Evolutionary conservation across 2,888 invertebrate genomes (phyloP), one percentile per base, ranked within the genome.

Genomic region (Nesidiocoris tenuis): DNA sequence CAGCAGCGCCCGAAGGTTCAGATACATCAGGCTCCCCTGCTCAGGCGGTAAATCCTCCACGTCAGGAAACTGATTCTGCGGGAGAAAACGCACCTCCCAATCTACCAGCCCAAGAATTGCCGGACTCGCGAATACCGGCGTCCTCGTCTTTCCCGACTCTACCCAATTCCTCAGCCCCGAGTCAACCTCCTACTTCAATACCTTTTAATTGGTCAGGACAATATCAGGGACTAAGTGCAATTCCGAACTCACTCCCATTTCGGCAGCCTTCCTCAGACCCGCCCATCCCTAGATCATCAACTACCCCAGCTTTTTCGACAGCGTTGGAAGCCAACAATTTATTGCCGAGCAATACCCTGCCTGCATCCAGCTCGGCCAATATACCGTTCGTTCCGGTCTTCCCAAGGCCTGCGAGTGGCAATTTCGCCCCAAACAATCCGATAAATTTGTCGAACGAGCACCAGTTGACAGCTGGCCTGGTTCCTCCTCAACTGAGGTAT

Each of bases 321-420:
- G 57, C 59, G n/a, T 70, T 59, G 17, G 57, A 70, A 12, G 23
- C 17, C 18, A 18, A 1, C 17, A 23, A 59, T 17, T 59, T n/a
- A 39, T 56, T 16, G 21, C 9, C 56, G 22, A 21, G 16, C 56
- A 54, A n/a, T n/a, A 23, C 24, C 17, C 17, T 59, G 17, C 24
- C 70, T 18, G 12, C 59, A 1, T 59, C 70, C n/a, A 23, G 59
- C 12, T 70, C 70, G 1, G 19, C 24, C n/a, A 23, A 57, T 59
- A 24, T 70, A 7, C 70, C 70, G 5, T 70, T 70, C 17, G 70
- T 70, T 17, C 70, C 70, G 7, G 70, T 70, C 1, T 70, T 70
- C 18, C 70, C 70, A 2, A 70, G 59, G 24, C 70, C 70, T 1
- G 19, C 57, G 21, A 59, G 54, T 19, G 70, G 70, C 5, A 57